Base-by-base conservation (phyloP, 2,113 vertebrate species). In the Megaptera novaeangliae region DNA sequence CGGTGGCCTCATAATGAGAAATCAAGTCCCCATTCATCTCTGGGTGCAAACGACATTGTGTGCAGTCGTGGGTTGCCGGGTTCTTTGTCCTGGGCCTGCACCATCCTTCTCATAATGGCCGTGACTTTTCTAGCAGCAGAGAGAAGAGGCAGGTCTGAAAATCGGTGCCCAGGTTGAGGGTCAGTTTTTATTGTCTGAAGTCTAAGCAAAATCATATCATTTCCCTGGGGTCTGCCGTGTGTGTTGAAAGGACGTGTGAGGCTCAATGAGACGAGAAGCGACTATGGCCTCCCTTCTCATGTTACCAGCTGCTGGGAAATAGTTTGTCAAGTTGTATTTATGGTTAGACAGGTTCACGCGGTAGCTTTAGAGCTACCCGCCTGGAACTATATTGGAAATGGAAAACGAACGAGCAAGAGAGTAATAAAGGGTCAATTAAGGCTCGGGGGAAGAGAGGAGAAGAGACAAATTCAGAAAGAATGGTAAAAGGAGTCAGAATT, bases 291-390 rank as follows among this genome's bases (percentile, higher is more conserved):
- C 81, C 71, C 83, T 63, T 31, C 93, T 95, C 82, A 18, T 61
- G 46, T 94, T 96, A 63, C 81, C 11, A 97, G 66, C 92, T 52
- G 94, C 95, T 74, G 82, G 95, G 95, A 97, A 96, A 96, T 74
- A 96, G 95, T 98, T 97, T 97, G 98, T 97, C 97, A 98, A 86
- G 96, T 96, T 96, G 95, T 96, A 97, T 98, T 98, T 97, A 94
- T 23, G 82, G 91, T 34, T 46, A 97, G 97, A 96, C 98, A 93
- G 95, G 71, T 89, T 89, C 94, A 78, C 12, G n/a, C 66, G 25
- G 93, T 88, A 44, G 91, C 74, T 87, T 63, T 9, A 57, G 97
- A 97, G 92, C 77, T 31, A 97, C 84, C 92, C 61, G 36, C 90
- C 96, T 77, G 97, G 97, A 98, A 98, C 97, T 84, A 39, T 82